Conservation (phyloP, 2,888 invertebrate species). For the Dryobotodes eremita region DNA sequence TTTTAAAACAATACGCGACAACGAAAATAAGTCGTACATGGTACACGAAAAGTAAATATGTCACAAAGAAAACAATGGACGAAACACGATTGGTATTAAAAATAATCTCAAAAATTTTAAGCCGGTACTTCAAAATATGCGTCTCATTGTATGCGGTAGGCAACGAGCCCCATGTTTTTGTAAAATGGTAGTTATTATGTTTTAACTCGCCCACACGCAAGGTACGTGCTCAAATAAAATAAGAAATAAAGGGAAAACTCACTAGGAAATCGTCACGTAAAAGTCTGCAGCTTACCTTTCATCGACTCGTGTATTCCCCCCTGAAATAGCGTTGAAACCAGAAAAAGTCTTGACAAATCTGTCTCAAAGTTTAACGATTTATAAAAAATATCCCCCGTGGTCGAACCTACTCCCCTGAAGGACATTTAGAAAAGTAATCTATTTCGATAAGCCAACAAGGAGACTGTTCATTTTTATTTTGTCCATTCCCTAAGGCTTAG, state of each 20-base stretch:
- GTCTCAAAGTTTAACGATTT: slow-evolving; percentile 77
- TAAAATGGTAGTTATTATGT: slow-evolving; percentile 84
- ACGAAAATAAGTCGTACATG: slow-evolving; percentile 71
- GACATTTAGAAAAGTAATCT: slow-evolving; percentile 89
- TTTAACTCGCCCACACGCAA: slow-evolving; percentile 86
- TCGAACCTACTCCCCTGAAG: slow-evolving; percentile 79
- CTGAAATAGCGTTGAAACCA: slow-evolving; percentile 65
- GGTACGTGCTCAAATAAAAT: slow-evolving; percentile 79
- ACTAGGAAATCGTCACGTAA: slow-evolving; percentile 77
- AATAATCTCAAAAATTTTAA: slow-evolving; percentile 81
- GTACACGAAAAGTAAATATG: slow-evolving; percentile 81
- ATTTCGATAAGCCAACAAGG: slow-evolving; percentile 89
- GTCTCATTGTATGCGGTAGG: slow-evolving; percentile 87
- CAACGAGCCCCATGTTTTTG: slow-evolving; percentile 78
- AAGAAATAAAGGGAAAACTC: slow-evolving; percentile 74
- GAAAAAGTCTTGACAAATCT: slow-evolving; percentile 70
- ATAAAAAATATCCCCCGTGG: slow-evolving; percentile 76
- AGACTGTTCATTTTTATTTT: slow-evolving; percentile 90
- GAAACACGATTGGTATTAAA: slow-evolving; percentile 81
- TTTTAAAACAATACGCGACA: slow-evolving; percentile 70
- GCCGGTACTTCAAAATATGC: slow-evolving; percentile 86
- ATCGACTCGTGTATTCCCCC: slow-evolving; percentile 56
- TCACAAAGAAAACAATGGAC: slow-evolving; percentile 87
- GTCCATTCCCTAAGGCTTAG: slow-evolving; percentile 88
- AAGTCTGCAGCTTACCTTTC: slow-evolving; percentile 58